phyloP scores from a whole-genome alignment of 2,888 invertebrate genomes.

The Stegana nigrithorax region DNA sequence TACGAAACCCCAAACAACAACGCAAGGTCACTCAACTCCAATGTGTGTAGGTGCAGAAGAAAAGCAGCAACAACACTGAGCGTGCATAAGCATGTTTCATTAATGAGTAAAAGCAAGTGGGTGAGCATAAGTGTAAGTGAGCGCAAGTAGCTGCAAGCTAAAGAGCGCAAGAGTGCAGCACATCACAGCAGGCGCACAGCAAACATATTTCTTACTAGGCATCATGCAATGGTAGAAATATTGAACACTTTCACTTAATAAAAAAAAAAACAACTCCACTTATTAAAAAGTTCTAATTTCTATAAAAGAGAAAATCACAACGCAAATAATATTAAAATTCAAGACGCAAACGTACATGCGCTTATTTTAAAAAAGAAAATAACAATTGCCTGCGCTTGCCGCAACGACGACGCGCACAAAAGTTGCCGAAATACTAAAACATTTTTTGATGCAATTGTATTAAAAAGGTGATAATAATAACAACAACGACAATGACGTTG shows the following conservation, averaged over 20 bases:
- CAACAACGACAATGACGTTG: constrained; percentile 30
- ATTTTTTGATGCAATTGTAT: constrained; percentile 56
- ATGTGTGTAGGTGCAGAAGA: constrained; percentile 28
- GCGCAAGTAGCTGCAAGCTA: too few species aligned
- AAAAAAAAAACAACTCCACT: too few species aligned
- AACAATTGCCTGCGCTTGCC: constrained; percentile 36
- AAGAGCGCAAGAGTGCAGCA: too few species aligned
- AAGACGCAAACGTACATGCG: too few species aligned
- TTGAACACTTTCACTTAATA: too few species aligned
- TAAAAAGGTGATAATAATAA: constrained; percentile 25
- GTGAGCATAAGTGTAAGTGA: not conserved
- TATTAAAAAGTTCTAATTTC: too few species aligned
- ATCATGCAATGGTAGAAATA: too few species aligned
- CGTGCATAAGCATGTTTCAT: not conserved
- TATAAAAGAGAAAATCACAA: too few species aligned
- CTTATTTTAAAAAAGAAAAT: constrained; percentile 30
- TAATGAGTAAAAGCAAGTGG: constrained; percentile 1
- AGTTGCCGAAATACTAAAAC: constrained; percentile 56
- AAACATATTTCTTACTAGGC: too few species aligned
- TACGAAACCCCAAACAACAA: too few species aligned
- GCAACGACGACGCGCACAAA: constrained; percentile 48
- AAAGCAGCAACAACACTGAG: not conserved
- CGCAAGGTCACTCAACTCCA: constrained; percentile 58
- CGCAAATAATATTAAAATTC: too few species aligned
- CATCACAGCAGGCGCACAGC: too few species aligned